A percentile compares a stretch with the other conserved stretches of the same genome.
Evolutionary conservation across 2,113 vertebrate species (phyloP).

Genomic region (Orthochromis indermauri): DNA sequence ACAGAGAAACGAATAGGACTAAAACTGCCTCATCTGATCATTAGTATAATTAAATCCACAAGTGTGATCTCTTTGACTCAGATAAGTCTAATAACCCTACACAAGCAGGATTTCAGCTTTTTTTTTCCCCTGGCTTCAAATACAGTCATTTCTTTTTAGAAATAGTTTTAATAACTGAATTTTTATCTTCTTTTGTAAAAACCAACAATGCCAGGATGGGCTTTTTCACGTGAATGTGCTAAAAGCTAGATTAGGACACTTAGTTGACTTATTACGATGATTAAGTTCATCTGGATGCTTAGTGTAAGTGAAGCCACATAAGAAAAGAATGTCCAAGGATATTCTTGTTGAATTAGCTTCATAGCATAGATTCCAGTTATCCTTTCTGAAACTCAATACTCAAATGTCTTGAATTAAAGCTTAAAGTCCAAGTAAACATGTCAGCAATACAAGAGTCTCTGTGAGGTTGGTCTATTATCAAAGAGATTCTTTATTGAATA

Average conservation of each 20-base stretch:
- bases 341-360: background rate
- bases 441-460: background rate
- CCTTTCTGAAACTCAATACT: background rate
- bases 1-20: background rate
- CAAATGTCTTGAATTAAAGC: background rate
- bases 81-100: background rate
- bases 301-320: background rate
- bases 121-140: background rate
- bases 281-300: background rate
- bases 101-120: background rate
- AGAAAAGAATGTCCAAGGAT: too few species aligned
- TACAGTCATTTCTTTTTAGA: background rate
- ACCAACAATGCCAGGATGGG: background rate
- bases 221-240: background rate
- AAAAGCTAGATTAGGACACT: background rate
- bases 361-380: background rate
- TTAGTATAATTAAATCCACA: background rate
- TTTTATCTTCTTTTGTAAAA: background rate
- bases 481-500: background rate
- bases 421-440: background rate
- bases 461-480: background rate
- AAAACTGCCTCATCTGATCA: background rate
- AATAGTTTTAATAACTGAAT: background rate
- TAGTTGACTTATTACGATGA: background rate
- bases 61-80: background rate